phyloP scores from a whole-genome alignment of 2,113 vertebrate genomes.

The Poicephalus gulielmi region DNA sequence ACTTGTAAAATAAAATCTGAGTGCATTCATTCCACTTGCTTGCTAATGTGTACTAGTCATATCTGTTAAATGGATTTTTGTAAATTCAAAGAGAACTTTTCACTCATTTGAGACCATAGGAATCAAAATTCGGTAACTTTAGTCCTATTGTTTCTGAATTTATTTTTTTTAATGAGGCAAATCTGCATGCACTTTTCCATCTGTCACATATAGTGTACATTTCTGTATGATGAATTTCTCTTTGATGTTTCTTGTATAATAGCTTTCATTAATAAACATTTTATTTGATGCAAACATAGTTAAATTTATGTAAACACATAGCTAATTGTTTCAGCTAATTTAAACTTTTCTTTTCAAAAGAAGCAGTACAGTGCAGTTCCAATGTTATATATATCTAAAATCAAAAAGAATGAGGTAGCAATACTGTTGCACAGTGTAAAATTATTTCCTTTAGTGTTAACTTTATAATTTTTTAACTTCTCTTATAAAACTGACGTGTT shows the following conservation, averaged over 20 bases:
- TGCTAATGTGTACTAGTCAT: constrained; percentile 88
- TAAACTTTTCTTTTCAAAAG: constrained; percentile 53
- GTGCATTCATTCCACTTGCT: constrained; percentile 80
- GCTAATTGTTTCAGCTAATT: constrained; percentile 66
- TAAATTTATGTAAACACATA: constrained; percentile 77
- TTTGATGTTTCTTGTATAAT: constrained; percentile 85
- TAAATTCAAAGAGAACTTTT: constrained; percentile 83
- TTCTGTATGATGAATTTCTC: constrained; percentile 80
- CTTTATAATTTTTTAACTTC: constrained; percentile 40
- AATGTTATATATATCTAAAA: constrained; percentile 34
- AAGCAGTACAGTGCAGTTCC: constrained; percentile 54
- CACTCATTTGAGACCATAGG: constrained; percentile 77
- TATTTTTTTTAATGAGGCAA: constrained; percentile 62
- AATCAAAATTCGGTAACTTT: constrained; percentile 69
- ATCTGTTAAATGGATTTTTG: constrained; percentile 84
- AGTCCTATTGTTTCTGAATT: constrained; percentile 71
- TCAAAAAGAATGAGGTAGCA: constrained; percentile 36
- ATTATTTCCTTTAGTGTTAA: constrained; percentile 49
- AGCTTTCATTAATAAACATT: constrained; percentile 85
- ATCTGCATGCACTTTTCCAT: constrained; percentile 82
- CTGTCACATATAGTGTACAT: constrained; percentile 76
- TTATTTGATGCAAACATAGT: constrained; percentile 80
- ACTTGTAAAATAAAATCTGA: constrained; percentile 79
- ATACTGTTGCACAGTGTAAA: constrained; percentile 53
- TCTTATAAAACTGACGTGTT: constrained; percentile 21